Conservation (phyloP, 2,797 vertebrate species). For the Trachops cirrhosus region DNA sequence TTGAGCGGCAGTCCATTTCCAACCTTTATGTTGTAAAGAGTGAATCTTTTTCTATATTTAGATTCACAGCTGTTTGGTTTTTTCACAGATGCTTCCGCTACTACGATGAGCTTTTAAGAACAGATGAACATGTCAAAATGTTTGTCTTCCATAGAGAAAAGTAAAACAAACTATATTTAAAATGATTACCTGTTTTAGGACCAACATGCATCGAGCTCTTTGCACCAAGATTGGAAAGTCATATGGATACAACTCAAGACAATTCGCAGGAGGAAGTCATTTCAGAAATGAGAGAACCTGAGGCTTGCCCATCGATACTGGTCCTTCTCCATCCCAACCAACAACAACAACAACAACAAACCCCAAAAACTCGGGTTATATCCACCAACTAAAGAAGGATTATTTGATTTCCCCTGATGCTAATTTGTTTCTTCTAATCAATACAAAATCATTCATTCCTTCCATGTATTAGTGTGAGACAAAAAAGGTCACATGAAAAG, state of each 20-base stretch:
- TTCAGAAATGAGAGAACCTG: not conserved
- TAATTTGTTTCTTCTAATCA: not conserved
- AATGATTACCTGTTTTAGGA: constrained; percentile 8
- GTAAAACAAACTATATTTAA: constrained; percentile 29
- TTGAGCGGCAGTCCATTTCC: not conserved
- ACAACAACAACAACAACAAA: not conserved
- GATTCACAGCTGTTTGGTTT: constrained; percentile 65
- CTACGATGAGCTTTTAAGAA: constrained; percentile 43
- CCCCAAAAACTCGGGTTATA: not conserved
- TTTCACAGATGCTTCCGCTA: constrained; percentile 43
- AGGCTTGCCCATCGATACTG: not conserved
- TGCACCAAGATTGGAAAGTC: not conserved
- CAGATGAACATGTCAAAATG: constrained; percentile 40
- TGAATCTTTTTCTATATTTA: constrained; percentile 40
- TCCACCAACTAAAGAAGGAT: not conserved
- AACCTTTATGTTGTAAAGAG: constrained; percentile 45
- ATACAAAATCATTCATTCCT: not conserved
- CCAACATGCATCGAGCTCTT: not conserved
- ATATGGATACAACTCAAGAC: not conserved
- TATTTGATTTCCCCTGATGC: not conserved
- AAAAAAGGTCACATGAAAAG: not conserved
- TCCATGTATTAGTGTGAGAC: not conserved
- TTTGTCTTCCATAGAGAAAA: constrained; percentile 44
- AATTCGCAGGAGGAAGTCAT: not conserved
- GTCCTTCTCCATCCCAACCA: not conserved